Conservation (phyloP, 2,113 vertebrate genomes). For the Rallus limicola region DNA sequence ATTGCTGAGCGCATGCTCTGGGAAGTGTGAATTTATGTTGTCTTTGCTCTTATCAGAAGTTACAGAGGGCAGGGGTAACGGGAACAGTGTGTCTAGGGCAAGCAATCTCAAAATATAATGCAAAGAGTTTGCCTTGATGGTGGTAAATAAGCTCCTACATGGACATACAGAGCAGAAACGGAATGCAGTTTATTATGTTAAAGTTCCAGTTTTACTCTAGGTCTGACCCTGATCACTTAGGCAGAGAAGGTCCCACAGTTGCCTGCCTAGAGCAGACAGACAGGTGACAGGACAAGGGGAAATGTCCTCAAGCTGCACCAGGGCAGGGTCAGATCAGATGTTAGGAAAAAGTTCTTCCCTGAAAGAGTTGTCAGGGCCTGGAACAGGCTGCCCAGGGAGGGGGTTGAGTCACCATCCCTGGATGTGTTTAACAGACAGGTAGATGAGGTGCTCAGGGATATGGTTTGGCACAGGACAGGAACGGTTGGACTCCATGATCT, state of each 20-base stretch:
- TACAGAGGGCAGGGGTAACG: neutral
- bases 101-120: neutral
- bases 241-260: neutral
- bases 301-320: no score
- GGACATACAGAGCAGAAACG: neutral
- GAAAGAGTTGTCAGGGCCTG: no score
- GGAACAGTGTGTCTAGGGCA: neutral
- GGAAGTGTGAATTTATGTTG: neutral
- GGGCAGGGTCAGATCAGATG: no score
- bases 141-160: neutral
- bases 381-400: no score
- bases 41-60: neutral
- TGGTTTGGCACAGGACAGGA: no score
- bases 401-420: no score
- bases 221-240: neutral
- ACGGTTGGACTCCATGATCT: no score
- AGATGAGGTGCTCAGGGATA: no score
- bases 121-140: neutral
- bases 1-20: neutral
- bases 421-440: no score
- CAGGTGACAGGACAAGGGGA: no score
- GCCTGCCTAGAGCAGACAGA: neutral
- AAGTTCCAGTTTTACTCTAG: neutral
- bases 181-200: neutral
- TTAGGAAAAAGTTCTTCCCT: no score